Conservation (phyloP, 2,888 invertebrate species). For the Cheiracanthium punctorium region DNA sequence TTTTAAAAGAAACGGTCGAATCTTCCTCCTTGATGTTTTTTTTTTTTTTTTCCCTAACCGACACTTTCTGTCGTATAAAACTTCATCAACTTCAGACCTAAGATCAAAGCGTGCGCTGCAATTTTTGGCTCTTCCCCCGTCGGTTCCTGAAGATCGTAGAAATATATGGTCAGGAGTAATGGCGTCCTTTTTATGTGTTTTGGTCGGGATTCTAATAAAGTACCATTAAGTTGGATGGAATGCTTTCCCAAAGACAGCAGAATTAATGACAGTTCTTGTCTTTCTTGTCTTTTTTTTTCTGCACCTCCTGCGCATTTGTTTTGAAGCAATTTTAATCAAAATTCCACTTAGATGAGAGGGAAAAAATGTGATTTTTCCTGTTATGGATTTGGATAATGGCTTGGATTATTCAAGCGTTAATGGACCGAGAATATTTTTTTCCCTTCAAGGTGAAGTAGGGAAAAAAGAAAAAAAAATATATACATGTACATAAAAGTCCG, state of each 20-base stretch:
- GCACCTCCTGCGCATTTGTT: slow-evolving; percentile 2
- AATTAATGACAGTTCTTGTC: slow-evolving; percentile 12
- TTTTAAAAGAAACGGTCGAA: too few species aligned
- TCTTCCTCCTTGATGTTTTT: too few species aligned
- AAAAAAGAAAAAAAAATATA: too few species aligned
- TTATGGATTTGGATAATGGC: neutral
- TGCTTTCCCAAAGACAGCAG: neutral
- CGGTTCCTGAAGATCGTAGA: neutral
- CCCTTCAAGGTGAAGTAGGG: too few species aligned
- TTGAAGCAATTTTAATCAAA: slow-evolving; percentile 9
- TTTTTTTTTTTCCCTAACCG: too few species aligned
- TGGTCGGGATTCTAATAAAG: slow-evolving; percentile 1
- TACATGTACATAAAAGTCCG: too few species aligned
- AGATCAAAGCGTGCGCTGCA: too few species aligned
- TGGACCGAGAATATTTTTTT: neutral
- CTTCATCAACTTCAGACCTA: too few species aligned
- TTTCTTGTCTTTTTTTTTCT: neutral
- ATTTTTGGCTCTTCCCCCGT: too few species aligned
- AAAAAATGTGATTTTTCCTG: neutral
- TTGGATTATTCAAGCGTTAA: neutral
- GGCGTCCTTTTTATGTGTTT: neutral
- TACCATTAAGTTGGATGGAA: slow-evolving; percentile 11
- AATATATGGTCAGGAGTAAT: slow-evolving; percentile 4
- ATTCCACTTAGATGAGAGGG: neutral
- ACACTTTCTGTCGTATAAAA: too few species aligned